phyloP scores from a whole-genome alignment of 2,888 invertebrate genomes.

The Drosophila cyrtoloma region DNA sequence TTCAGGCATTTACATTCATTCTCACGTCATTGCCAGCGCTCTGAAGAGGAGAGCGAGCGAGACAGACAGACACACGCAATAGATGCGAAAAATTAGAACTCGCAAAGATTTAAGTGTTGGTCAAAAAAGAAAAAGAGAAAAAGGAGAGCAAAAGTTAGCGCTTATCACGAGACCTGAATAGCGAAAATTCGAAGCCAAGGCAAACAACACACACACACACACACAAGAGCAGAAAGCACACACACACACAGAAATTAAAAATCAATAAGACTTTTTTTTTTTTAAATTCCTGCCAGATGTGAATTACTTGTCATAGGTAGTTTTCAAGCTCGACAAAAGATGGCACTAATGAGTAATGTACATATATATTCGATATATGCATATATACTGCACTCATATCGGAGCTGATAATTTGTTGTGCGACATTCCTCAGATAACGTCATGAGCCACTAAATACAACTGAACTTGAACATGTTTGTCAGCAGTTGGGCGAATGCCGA shows the following conservation, averaged over 20 bases:
- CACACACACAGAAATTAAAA: slow-evolving; percentile 18
- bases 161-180: slow-evolving; percentile 42
- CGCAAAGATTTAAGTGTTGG: slow-evolving; percentile 4
- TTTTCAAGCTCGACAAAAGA: background rate
- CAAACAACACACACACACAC: background rate
- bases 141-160: slow-evolving; percentile 21
- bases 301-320: background rate
- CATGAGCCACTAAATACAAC: slow-evolving; percentile 15
- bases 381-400: background rate
- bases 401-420: background rate
- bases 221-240: background rate
- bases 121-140: background rate
- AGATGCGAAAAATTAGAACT: slow-evolving; percentile 43
- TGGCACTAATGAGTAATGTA: background rate
- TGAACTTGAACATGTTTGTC: slow-evolving; percentile 55
- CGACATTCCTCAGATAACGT: slow-evolving; percentile 22
- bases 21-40: slow-evolving; percentile 29
- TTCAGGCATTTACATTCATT: slow-evolving; percentile 49
- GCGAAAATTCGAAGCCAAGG: background rate
- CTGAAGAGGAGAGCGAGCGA: slow-evolving; percentile 14
- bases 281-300: background rate
- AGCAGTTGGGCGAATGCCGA: slow-evolving; percentile 7
- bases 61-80: slow-evolving; percentile 30
- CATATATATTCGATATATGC: background rate
- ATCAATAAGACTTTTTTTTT: slow-evolving; percentile 13